Percentiles rank a stretch among this genome's conserved stretches.
These are phyloP conservation scores for Serilophus lunatus DNA, from an alignment of 2,113 vertebrate species.

Conservation along the genomic window DNA sequence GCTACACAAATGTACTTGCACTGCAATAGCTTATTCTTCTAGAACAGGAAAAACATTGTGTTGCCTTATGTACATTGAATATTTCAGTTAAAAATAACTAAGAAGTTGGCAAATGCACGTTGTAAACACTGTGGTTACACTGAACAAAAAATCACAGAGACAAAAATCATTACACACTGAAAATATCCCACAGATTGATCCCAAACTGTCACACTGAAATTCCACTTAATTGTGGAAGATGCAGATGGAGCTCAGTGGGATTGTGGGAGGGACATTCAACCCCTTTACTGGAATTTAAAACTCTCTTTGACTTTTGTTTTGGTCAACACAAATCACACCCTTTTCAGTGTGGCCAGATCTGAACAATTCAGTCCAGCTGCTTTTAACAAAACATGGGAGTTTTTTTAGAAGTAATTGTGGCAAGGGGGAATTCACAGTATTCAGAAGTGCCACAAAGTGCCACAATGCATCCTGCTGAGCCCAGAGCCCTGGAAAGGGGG, in stretches of 20 bases:
- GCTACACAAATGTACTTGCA: not conserved
- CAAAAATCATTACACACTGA: fast-evolving
- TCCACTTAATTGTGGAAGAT: not conserved
- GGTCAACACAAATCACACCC: not conserved
- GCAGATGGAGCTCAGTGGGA: not conserved
- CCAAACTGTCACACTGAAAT: not conserved
- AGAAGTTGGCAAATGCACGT: not conserved
- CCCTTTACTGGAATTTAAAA: not conserved
- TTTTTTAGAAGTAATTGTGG: not conserved
- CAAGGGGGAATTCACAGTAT: slow-evolving; percentile 60
- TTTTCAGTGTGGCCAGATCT: not conserved
- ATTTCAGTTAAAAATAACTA: not conserved
- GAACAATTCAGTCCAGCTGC: not conserved
- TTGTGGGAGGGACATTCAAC: not conserved
- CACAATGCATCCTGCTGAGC: not conserved
- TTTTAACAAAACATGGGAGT: not conserved
- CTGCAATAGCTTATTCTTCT: slow-evolving; percentile 17
- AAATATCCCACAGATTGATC: not conserved
- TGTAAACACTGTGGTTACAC: not conserved
- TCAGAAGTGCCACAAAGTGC: not conserved
- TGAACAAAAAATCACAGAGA: not conserved
- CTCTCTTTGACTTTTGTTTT: not conserved
- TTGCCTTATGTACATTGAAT: not conserved
- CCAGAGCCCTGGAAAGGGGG: not conserved
- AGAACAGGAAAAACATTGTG: not conserved